A percentile compares a stretch with the other conserved stretches of the same genome.
Conservation (phyloP, 2,113 vertebrate genomes). For the Campylorhamphus procurvoides region DNA sequence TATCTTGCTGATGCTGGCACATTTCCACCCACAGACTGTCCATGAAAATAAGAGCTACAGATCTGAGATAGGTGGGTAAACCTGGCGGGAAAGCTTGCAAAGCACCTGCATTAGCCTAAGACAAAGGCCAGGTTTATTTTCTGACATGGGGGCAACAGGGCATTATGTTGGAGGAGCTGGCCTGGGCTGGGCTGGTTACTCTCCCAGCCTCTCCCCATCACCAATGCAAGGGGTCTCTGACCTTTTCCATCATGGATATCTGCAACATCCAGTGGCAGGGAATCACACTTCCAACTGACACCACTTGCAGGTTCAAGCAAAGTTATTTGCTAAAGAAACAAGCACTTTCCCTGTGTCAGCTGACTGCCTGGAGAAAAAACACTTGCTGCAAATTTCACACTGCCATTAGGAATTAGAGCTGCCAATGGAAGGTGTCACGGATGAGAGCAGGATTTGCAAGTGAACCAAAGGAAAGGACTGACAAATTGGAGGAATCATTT, state of each 20-base stretch:
- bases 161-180: neutral
- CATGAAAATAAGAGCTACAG: neutral
- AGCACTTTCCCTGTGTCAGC: neutral
- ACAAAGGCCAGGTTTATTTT: neutral
- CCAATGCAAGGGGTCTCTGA: neutral
- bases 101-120: neutral
- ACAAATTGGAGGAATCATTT: neutral
- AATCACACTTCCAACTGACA: neutral
- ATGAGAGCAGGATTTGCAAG: neutral
- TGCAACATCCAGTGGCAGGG: neutral
- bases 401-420: neutral
- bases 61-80: neutral
- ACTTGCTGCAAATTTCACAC: fast-evolving
- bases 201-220: neutral
- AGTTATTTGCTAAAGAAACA: neutral
- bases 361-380: neutral
- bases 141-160: fast-evolving
- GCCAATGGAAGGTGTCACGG: neutral
- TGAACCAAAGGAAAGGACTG: neutral
- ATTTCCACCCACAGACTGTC: neutral
- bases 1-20: neutral
- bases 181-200: neutral
- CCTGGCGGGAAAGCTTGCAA: neutral
- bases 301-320: neutral
- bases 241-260: neutral